Evolutionary conservation across 2,888 invertebrate genomes (phyloP), one percentile per base, ranked within the genome.

Genomic region (Panopea generosa): DNA sequence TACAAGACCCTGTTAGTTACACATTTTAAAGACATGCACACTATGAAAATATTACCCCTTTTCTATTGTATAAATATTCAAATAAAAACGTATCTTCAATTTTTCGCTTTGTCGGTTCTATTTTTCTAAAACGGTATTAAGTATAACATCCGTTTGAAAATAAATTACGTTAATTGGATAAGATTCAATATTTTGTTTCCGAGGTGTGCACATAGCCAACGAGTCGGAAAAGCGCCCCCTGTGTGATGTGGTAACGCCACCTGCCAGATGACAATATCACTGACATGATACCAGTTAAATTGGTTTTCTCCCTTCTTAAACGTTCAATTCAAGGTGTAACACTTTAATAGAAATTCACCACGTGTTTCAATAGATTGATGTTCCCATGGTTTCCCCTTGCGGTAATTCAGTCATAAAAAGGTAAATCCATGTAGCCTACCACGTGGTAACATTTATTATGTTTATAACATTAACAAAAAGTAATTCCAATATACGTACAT

Each of bases 261-360:
- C 69, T 75, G 74, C 59, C 62, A 52, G 49, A 9, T 26, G 22
- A 74, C 73, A 74, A 74, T 62, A 33, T 47, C 11, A 18, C 22
- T 57, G 73, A 74, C 67, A 67, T 63, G 67, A 74, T 72, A 72
- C 65, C 69, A 56, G 61, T 70, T 70, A 70, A 70, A 70, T 70
- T 70, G 62, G 56, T 62, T 70, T 62, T 70, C 62, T 55, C 11
- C 33, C 33, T n/a, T n/a, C n/a, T n/a, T n/a, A n/a, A n/a, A n/a
- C n/a, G n/a, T n/a, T n/a, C n/a, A n/a, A 33, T 33, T 33, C 4
- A 33, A 33, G 33, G 33, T 57, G 57, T 40, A 40, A 40, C 40
- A 11, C 33, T 57, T 57, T 38, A 38, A 57, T 20, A 40, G 43
- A 7, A 40, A 40, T 57, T 57, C 57, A 16, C 6, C 57, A 57